phyloP scores from a whole-genome alignment of 2,797 vertebrate species.

The Rhabdomys pumilio region DNA sequence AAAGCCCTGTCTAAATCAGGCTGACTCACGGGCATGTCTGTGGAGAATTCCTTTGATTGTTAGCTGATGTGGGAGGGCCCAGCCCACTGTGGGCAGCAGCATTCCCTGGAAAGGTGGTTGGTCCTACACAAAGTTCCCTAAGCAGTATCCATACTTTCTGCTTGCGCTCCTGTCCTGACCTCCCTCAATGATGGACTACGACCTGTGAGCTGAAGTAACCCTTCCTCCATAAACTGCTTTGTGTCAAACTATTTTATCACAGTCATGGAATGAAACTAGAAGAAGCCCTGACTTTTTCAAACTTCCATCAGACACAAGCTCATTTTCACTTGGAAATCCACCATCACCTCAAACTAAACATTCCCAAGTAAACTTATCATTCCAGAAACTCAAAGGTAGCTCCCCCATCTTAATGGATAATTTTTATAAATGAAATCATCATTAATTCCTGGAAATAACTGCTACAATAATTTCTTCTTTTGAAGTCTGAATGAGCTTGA shows the following conservation, averaged over 20 bases:
- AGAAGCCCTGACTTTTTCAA: not conserved
- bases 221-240: not conserved
- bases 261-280: not conserved
- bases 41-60: not conserved
- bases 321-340: not conserved
- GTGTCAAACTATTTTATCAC: not conserved
- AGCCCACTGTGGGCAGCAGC: not conserved
- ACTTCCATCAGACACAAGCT: constrained; percentile 17
- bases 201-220: not conserved
- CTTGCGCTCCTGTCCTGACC: not conserved
- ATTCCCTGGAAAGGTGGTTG: not conserved
- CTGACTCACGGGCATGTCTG: not conserved
- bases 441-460: not conserved
- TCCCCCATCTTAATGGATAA: not conserved
- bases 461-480: not conserved
- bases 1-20: not conserved
- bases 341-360: not conserved
- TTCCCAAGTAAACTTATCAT: not conserved
- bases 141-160: not conserved
- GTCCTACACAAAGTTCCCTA: not conserved
- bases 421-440: not conserved
- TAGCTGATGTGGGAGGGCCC: not conserved
- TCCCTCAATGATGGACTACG: not conserved
- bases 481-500: not conserved
- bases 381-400: not conserved